These are phyloP conservation scores for Halictus quadricinctus DNA, from an alignment of 2,888 invertebrate species.

Conservation along the genomic window DNA sequence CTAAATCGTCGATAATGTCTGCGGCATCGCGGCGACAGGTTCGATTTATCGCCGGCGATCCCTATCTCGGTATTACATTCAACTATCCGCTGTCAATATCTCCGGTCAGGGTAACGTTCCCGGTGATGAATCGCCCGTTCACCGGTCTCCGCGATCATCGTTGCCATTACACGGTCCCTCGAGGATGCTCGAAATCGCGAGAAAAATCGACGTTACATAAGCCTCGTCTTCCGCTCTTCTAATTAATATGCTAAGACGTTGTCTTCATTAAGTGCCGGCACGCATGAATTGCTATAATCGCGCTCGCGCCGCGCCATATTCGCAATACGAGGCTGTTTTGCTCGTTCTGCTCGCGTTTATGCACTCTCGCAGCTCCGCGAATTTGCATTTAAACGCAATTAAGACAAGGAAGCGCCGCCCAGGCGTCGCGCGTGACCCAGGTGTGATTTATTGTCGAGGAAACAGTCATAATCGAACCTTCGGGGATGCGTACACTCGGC, in stretches of 20 bases:
- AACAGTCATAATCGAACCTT: slow-evolving; percentile 34
- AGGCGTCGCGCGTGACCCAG: neutral
- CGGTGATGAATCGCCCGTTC: slow-evolving; percentile 40
- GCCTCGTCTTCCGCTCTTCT: slow-evolving; percentile 36
- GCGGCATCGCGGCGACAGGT: slow-evolving; percentile 7
- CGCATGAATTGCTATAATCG: slow-evolving; percentile 58
- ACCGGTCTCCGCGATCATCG: neutral
- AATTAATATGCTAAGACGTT: slow-evolving; percentile 45
- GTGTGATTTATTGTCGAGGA: neutral
- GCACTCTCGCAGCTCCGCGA: neutral
- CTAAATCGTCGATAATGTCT: slow-evolving; percentile 1
- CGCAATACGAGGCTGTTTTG: slow-evolving; percentile 4
- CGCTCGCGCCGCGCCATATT: neutral
- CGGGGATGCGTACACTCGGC: neutral
- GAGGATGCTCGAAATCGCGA: slow-evolving; percentile 18
- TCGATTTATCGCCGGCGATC: neutral
- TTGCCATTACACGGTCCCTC: neutral
- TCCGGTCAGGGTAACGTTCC: neutral
- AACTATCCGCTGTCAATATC: slow-evolving; percentile 4
- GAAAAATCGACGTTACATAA: slow-evolving; percentile 28
- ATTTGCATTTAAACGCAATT: slow-evolving; percentile 21
- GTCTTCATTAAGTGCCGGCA: slow-evolving; percentile 57
- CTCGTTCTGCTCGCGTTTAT: neutral
- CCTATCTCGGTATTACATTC: slow-evolving; percentile 3
- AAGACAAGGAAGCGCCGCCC: slow-evolving; percentile 1